Evolutionary conservation across 2,113 vertebrate genomes (phyloP), one percentile per base, ranked within the genome.

Genomic region (Abramis brama): DNA sequence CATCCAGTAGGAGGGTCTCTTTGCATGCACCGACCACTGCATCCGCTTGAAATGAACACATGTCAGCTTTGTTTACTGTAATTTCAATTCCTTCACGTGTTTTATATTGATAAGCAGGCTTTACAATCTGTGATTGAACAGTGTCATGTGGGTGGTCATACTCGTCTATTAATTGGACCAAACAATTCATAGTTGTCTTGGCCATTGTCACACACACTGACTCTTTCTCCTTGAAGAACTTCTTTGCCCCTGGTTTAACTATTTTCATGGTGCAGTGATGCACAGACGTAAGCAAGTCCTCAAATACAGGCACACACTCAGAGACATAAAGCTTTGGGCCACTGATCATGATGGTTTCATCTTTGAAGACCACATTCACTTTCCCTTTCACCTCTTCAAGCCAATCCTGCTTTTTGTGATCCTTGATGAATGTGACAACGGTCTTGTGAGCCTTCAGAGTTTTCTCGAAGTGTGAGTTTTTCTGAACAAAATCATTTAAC

Each of bases 11-110:
- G 4, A 98, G 90, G 17, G 91, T 64, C 30, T 92, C 87, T 11
- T 93, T 96, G 7, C 92, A 88, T 0, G 94, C 87, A 59, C 93
- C 96, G 6, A 98, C 95, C 21, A 98, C 91, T 39, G 95, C 95
- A 2, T 96, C 85, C 0, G 93, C 93, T 0, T 88, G 85, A 21
- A 96, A 94, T 5, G 0, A 68, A 57, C 93, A 93, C 91, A 98
- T 86, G 86, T 97, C 77, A 0, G 90, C 95, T 75, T 94, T 94
- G 73, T 59, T 94, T 5, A 96, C 95, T 0, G 87, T 88, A 2
- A 98, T 86, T 9, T 90, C 86, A n/a, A 96, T 82, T 3, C 96
- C 96, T 68, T 60, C 85, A 4, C 85, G 23, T 30, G 94, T 92
- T 13, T 21, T 36, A 71, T 88, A 11, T 88, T 86, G 74, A 50